A percentile compares a stretch with the other conserved stretches of the same genome.
These are phyloP conservation scores for Lepidocyrtoides sp. DNA, from an alignment of 2,888 invertebrate genomes.

Conservation along the genomic window DNA sequence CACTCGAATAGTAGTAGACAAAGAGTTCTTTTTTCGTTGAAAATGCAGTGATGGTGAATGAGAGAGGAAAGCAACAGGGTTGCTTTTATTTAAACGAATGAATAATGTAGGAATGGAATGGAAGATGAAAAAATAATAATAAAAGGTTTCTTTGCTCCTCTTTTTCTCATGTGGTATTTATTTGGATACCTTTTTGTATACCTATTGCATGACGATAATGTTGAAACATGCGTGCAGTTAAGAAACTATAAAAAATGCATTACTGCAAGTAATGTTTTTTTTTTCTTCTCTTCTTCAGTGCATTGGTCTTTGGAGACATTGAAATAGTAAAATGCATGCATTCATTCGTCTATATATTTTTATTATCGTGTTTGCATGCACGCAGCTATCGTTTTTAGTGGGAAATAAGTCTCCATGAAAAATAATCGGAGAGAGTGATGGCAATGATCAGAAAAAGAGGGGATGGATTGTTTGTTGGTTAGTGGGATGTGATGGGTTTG, in stretches of 20 bases:
- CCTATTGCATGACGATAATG: not conserved
- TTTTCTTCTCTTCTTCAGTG: not conserved
- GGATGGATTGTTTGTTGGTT: slow-evolving; percentile 21
- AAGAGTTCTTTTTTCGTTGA: not conserved
- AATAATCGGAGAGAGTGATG: slow-evolving; percentile 18
- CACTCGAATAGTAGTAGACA: not conserved
- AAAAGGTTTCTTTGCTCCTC: not conserved
- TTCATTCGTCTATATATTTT: not conserved
- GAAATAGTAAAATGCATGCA: not conserved
- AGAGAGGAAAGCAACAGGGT: slow-evolving; percentile 49
- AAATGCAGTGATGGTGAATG: slow-evolving; percentile 1
- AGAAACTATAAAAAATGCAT: slow-evolving; percentile 40
- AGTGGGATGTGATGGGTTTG: slow-evolving; percentile 45
- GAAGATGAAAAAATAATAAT: slow-evolving; percentile 33
- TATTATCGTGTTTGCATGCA: slow-evolving; percentile 43
- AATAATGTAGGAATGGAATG: slow-evolving; percentile 28
- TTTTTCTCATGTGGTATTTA: not conserved
- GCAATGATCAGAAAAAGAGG: slow-evolving; percentile 31
- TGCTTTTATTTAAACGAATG: slow-evolving; percentile 43
- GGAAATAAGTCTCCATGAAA: slow-evolving; percentile 45
- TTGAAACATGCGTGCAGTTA: slow-evolving; percentile 47
- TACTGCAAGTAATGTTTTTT: slow-evolving; percentile 44
- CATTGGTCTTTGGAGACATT: not conserved
- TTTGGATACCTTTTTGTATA: not conserved
- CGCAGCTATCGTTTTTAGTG: slow-evolving; percentile 41